phyloP scores from a whole-genome alignment of 2,113 vertebrate genomes.

The Dicaeum eximium region DNA sequence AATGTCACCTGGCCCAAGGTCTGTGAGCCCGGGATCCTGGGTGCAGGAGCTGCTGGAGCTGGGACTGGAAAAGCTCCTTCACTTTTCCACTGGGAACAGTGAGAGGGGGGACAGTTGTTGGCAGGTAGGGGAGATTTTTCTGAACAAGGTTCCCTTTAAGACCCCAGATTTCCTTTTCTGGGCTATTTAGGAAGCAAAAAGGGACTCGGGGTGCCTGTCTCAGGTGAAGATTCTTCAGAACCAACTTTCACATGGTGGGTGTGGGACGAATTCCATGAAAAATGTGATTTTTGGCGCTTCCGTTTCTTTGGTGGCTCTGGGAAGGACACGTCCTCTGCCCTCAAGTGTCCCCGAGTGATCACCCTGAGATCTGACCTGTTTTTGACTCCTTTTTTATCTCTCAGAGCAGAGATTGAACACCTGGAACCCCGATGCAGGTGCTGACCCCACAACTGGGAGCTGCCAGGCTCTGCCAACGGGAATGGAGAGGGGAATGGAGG shows the following conservation, averaged over 20 bases:
- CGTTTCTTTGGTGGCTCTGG: not conserved
- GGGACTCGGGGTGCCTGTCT: not conserved
- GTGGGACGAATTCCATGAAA: not conserved
- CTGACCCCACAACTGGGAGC: not conserved
- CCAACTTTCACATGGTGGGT: rapidly evolving
- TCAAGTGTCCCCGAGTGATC: not conserved
- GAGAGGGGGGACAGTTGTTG: not conserved
- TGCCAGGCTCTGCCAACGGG: not conserved
- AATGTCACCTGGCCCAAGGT: not conserved
- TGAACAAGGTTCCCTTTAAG: not conserved
- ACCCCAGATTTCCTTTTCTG: not conserved
- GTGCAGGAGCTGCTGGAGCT: not conserved
- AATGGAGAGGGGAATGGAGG: not conserved
- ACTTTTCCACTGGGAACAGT: not conserved
- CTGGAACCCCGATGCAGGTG: not conserved
- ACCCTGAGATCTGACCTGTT: not conserved
- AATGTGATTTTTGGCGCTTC: not conserved
- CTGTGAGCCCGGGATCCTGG: rapidly evolving
- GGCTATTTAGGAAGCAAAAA: not conserved
- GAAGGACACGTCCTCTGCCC: not conserved
- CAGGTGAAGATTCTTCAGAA: not conserved
- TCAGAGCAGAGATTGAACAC: not conserved
- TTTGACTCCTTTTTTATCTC: not conserved
- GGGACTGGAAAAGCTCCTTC: not conserved
- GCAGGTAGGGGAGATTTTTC: not conserved